Evolutionary conservation across 2,888 invertebrate species (phyloP).

Genomic region (Zeuzera pyrina): DNA sequence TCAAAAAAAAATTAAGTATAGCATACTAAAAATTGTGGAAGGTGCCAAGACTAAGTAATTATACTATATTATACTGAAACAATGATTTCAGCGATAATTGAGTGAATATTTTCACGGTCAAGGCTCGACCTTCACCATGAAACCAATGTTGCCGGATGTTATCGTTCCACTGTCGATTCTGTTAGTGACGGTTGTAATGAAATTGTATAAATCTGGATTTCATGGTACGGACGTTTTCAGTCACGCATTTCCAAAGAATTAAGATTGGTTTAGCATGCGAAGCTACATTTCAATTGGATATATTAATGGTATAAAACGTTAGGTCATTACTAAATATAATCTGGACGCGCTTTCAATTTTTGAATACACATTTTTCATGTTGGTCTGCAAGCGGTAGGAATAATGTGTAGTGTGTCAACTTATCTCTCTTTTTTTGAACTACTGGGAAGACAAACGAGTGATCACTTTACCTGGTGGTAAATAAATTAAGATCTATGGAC

Average conservation of each 20-base stretch:
- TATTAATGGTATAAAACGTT: background rate
- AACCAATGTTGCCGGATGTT: background rate
- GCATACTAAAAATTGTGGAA: no score
- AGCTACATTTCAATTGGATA: background rate
- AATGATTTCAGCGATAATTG: slow-evolving; percentile 4
- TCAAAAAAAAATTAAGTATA: no score
- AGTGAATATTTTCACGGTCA: slow-evolving; percentile 11
- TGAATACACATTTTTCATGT: no score
- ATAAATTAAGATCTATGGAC: no score
- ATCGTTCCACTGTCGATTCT: no score
- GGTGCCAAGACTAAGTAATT: no score
- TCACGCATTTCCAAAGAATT: background rate
- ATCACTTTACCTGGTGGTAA: no score
- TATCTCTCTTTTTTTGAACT: no score
- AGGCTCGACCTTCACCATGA: slow-evolving; percentile 3
- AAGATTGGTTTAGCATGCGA: background rate
- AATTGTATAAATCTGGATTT: background rate
- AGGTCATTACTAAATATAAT: background rate
- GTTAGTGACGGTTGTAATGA: no score
- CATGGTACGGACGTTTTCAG: background rate
- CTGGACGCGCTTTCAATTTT: background rate
- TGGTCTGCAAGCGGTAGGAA: no score
- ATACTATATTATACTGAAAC: background rate
- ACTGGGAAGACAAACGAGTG: no score
- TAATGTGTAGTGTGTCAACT: no score